These are phyloP conservation scores for Scolopax rusticola DNA, from an alignment of 2,797 vertebrate genomes.

Conservation along the genomic window DNA sequence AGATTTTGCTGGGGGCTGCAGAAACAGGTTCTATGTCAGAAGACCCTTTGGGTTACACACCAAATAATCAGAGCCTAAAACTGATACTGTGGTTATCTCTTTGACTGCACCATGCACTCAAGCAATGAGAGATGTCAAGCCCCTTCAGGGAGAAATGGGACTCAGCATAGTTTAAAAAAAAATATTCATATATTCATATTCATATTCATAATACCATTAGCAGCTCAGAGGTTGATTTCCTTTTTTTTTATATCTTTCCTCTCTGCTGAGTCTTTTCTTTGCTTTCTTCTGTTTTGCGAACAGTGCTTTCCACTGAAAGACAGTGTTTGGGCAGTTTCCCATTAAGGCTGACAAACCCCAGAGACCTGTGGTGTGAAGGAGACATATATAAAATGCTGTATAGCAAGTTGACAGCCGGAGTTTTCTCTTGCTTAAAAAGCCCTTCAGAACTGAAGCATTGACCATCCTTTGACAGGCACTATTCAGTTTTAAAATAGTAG, in stretches of 20 bases:
- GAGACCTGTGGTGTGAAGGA: not conserved
- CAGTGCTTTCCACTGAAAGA: not conserved
- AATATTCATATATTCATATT: not conserved
- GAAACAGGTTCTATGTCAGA: not conserved
- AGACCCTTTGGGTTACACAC: not conserved
- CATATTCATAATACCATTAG: not conserved
- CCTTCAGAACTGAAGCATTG: not conserved
- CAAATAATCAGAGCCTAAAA: not conserved
- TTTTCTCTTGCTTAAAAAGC: not conserved
- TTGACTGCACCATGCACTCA: accelerated
- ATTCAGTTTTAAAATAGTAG: not conserved
- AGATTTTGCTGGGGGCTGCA: not conserved
- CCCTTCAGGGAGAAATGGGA: not conserved
- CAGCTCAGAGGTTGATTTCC: not conserved
- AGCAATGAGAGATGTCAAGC: not conserved
- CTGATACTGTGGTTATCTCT: not conserved
- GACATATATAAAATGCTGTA: not conserved
- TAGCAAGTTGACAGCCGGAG: not conserved
- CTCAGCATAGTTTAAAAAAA: not conserved
- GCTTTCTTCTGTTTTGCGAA: not conserved
- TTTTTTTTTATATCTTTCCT: not conserved
- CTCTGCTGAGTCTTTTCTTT: not conserved
- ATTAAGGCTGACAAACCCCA: not conserved
- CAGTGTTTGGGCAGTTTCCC: not conserved
- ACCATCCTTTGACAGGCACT: not conserved